phyloP scores from a whole-genome alignment of 2,888 invertebrate species.

The Hypsopygia costalis region DNA sequence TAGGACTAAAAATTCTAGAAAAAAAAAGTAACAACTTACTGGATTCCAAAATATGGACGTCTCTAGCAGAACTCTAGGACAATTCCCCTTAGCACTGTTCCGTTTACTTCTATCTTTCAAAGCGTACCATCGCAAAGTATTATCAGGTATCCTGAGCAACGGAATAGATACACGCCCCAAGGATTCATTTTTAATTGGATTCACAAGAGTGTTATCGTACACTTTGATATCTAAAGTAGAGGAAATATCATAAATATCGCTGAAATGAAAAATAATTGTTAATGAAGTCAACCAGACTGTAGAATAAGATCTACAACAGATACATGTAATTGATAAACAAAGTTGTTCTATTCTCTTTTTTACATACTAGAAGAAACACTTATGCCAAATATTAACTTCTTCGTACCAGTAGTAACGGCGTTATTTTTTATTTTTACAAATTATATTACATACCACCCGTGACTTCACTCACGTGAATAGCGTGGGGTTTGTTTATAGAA shows the following conservation, averaged over 20 bases:
- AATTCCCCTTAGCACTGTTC: constrained; percentile 55
- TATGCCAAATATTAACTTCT: too few species aligned
- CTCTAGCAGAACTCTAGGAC: constrained; percentile 57
- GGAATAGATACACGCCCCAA: constrained; percentile 62
- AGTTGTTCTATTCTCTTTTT: too few species aligned
- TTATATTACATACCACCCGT: too few species aligned
- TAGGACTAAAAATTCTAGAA: too few species aligned
- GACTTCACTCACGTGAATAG: too few species aligned
- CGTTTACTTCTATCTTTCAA: constrained; percentile 54
- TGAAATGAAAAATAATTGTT: constrained; percentile 28
- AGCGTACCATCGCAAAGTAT: constrained; percentile 57
- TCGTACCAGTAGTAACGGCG: too few species aligned
- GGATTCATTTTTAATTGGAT: constrained; percentile 37
- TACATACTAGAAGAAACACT: too few species aligned
- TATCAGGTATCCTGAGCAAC: constrained; percentile 48
- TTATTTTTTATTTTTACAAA: too few species aligned
- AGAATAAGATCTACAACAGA: too few species aligned
- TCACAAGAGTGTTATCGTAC: constrained; percentile 47
- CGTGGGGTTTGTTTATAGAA: too few species aligned
- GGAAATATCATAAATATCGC: constrained; percentile 61
- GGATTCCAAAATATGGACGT: constrained; percentile 63
- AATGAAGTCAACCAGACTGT: too few species aligned
- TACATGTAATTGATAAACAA: too few species aligned
- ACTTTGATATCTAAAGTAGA: constrained; percentile 59
- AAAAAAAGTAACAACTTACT: constrained; percentile 51